A percentile compares a stretch with the other conserved stretches of the same genome.
Conservation (phyloP, 92 coral and sea anemone species). For the Plumapathes pennacea region DNA sequence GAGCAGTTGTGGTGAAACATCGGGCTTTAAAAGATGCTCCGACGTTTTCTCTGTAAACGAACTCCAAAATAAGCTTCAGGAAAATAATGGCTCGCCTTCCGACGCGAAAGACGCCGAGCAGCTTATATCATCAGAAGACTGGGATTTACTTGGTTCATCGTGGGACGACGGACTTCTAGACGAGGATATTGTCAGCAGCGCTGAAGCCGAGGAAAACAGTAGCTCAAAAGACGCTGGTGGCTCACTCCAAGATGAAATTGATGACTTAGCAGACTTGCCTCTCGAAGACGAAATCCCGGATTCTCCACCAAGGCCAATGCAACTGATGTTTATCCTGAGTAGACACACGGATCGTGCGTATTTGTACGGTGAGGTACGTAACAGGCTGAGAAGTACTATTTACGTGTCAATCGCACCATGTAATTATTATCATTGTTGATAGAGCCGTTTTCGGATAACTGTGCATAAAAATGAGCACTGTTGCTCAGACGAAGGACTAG, state of each 20-base stretch:
- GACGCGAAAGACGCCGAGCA: not conserved
- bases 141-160: not conserved
- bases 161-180: not conserved
- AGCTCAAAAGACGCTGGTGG: not conserved
- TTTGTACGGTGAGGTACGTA: conserved; percentile 73
- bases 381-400: no score
- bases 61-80: conserved; percentile 2
- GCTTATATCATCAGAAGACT: not conserved
- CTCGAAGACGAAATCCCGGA: no score
- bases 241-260: conserved; percentile 2
- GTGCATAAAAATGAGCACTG: no score
- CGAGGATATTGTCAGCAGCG: not conserved
- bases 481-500: no score
- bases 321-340: conserved; percentile 78
- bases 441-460: no score
- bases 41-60: conserved; percentile 14
- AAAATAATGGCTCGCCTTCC: not conserved
- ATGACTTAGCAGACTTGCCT: no score
- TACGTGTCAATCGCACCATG: no score
- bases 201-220: not conserved
- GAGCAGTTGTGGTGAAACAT: not conserved
- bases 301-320: conserved; percentile 47
- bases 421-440: no score
- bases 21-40: conserved; percentile 34
- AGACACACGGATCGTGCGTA: conserved; percentile 88